Conservation (phyloP, 2,888 invertebrate species). For the Lasioglossum malachurum region DNA sequence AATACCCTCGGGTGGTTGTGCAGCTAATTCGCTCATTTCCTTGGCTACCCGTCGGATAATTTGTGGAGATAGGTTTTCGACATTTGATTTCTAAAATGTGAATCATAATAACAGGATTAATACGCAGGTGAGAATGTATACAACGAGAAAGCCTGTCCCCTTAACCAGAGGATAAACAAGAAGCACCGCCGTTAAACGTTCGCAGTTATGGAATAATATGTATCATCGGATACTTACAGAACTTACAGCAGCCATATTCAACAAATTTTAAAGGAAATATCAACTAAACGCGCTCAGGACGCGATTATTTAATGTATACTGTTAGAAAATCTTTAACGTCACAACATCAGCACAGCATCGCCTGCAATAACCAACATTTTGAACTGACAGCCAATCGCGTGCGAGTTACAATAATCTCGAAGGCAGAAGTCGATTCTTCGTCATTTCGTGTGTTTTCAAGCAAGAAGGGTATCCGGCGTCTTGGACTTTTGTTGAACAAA, state of each 20-base stretch:
- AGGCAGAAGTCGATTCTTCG: conserved; percentile 71
- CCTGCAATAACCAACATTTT: conserved; percentile 83
- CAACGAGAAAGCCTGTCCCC: conserved; percentile 16
- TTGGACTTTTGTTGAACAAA: conserved; percentile 19
- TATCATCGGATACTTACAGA: conserved; percentile 75
- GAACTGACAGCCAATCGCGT: conserved; percentile 80
- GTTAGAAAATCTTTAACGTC: conserved; percentile 81
- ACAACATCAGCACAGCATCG: conserved; percentile 80
- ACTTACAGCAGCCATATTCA: conserved; percentile 78
- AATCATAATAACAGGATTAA: background rate
- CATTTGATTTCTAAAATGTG: conserved; percentile 91
- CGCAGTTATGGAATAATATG: conserved; percentile 17
- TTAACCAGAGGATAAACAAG: conserved; percentile 69
- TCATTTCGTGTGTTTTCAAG: conserved; percentile 67
- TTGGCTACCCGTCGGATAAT: conserved; percentile 94
- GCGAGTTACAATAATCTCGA: conserved; percentile 74
- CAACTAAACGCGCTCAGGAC: conserved; percentile 52
- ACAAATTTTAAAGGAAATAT: conserved; percentile 54
- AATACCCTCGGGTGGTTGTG: conserved; percentile 95
- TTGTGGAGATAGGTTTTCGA: conserved; percentile 98
- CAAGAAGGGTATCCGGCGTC: conserved; percentile 55
- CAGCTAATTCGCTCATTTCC: conserved; percentile 94
- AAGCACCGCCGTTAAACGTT: conserved; percentile 42
- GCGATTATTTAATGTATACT: conserved; percentile 60
- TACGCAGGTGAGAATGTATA: conserved; percentile 7